A percentile compares a stretch with the other conserved stretches of the same genome.
Conservation (phyloP, 2,888 invertebrate genomes). For the Pheosia gnoma region DNA sequence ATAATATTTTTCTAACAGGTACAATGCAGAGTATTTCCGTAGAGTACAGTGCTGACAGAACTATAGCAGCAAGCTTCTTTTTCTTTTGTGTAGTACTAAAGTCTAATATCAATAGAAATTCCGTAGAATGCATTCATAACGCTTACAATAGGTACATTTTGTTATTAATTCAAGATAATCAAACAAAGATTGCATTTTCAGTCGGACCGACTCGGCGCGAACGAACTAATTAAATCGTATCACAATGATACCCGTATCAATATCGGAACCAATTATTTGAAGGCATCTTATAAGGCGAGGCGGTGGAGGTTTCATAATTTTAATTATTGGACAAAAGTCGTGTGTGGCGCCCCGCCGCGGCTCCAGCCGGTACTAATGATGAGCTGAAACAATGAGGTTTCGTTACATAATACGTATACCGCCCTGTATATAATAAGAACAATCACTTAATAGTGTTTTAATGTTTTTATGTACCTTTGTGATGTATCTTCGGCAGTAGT, state of each 20-base stretch:
- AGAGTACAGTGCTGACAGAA: too few species aligned
- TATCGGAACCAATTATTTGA: slow-evolving; percentile 59
- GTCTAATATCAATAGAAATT: not conserved
- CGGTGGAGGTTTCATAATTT: slow-evolving; percentile 65
- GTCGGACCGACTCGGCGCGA: slow-evolving; percentile 29
- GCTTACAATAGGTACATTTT: not conserved
- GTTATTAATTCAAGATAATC: slow-evolving; percentile 5
- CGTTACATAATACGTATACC: slow-evolving; percentile 36
- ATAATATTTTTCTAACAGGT: too few species aligned
- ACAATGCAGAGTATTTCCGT: too few species aligned
- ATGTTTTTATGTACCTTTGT: not conserved
- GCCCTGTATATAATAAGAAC: not conserved
- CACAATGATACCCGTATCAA: slow-evolving; percentile 49
- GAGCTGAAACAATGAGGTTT: slow-evolving; percentile 65
- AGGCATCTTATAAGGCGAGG: slow-evolving; percentile 54
- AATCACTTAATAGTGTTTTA: not conserved
- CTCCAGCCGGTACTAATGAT: slow-evolving; percentile 48
- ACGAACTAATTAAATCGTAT: slow-evolving; percentile 44
- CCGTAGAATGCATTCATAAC: slow-evolving; percentile 1
- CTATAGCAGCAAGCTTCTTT: too few species aligned
- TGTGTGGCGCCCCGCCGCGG: slow-evolving; percentile 67
- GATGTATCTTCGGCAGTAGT: too few species aligned
- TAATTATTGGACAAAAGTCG: slow-evolving; percentile 74
- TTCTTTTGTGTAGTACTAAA: slow-evolving; percentile 26
- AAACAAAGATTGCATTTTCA: slow-evolving; percentile 12